A percentile compares a stretch with the other conserved stretches of the same genome.
phyloP scores from a whole-genome alignment of 2,888 invertebrate genomes.

The Neuroscelio doddi region DNA sequence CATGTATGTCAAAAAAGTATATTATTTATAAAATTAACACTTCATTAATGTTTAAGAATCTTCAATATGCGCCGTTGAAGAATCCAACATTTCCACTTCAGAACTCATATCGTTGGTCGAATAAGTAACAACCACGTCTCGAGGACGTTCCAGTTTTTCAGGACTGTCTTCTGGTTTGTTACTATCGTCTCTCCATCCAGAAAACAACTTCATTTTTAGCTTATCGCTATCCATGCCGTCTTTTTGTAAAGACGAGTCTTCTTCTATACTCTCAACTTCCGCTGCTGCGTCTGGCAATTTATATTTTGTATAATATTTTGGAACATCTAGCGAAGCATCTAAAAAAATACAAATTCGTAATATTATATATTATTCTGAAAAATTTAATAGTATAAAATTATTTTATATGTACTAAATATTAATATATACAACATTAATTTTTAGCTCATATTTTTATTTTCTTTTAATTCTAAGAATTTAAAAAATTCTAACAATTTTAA shows the following conservation, averaged over 20 bases:
- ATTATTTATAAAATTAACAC: conserved; percentile 3
- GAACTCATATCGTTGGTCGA: conserved; percentile 67
- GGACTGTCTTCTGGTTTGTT: conserved; percentile 62
- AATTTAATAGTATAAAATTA: too few species aligned
- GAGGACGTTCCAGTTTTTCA: conserved; percentile 57
- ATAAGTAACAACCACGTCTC: conserved; percentile 63
- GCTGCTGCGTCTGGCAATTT: conserved; percentile 13
- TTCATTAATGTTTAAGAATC: conserved; percentile 49
- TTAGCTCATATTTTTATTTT: too few species aligned
- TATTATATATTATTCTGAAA: not conserved
- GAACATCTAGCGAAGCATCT: conserved; percentile 73
- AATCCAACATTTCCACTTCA: conserved; percentile 72
- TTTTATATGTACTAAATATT: too few species aligned
- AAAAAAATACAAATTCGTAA: conserved; percentile 48
- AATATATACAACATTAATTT: too few species aligned
- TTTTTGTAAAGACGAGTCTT: conserved; percentile 51
- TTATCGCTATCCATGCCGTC: conserved; percentile 64
- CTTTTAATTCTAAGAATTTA: too few species aligned
- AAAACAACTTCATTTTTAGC: conserved; percentile 66
- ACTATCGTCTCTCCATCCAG: conserved; percentile 66
- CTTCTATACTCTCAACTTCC: conserved; percentile 52
- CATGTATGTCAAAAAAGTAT: not conserved
- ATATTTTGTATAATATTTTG: conserved; percentile 61
- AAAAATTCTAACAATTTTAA: too few species aligned
- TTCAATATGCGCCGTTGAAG: conserved; percentile 68